Evolutionary conservation across 2,113 vertebrate genomes (phyloP).

Genomic region (Panthera leo): DNA sequence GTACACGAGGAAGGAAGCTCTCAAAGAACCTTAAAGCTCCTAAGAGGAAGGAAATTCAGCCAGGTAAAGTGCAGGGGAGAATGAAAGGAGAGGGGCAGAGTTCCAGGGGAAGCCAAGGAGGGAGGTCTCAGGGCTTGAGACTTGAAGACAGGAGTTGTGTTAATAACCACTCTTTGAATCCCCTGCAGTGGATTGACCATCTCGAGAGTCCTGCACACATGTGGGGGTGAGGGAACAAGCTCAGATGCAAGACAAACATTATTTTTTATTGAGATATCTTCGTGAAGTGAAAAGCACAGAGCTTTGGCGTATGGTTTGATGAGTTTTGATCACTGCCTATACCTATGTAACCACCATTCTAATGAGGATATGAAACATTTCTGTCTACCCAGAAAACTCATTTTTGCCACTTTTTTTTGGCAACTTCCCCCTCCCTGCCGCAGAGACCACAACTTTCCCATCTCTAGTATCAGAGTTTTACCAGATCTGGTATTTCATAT

Average conservation of each 20-base stretch:
- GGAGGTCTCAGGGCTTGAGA: background rate
- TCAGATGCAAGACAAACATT: background rate
- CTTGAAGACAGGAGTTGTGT: accelerated
- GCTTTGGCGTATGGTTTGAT: background rate
- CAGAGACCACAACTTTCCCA: background rate
- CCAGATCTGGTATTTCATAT: background rate
- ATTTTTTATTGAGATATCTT: background rate
- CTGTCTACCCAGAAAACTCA: background rate
- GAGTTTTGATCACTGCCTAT: background rate
- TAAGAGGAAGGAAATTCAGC: background rate
- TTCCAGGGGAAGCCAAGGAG: background rate
- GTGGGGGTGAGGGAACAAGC: background rate
- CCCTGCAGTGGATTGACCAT: accelerated
- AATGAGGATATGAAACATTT: background rate
- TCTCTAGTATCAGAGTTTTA: background rate
- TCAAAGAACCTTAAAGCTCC: background rate
- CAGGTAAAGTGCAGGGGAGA: background rate
- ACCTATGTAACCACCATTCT: background rate
- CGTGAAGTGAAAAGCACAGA: background rate
- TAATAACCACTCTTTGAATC: background rate
- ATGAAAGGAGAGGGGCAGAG: background rate
- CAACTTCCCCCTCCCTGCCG: accelerated
- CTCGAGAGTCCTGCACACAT: background rate
- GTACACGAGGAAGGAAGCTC: background rate
- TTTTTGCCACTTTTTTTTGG: background rate